Conservation (phyloP, 1,140 invertebrate species). For the Phortica variegata region DNA sequence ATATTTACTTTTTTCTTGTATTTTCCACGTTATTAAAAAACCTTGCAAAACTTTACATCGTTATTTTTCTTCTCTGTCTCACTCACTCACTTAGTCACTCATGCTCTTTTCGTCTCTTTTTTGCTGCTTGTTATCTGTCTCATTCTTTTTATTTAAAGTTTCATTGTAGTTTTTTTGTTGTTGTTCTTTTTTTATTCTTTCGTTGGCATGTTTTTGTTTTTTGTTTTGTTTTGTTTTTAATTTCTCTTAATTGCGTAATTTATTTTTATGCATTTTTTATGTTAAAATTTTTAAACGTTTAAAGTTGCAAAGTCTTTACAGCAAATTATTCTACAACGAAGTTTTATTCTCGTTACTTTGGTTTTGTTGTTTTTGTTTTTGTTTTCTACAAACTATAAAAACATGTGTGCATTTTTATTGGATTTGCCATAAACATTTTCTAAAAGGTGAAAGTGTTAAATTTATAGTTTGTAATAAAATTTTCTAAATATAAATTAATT, state of each 20-base stretch:
- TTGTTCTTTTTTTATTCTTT: slow-evolving; percentile 23
- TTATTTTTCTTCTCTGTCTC: slow-evolving; percentile 22
- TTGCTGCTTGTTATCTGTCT: neutral
- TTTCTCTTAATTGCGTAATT: slow-evolving; percentile 32
- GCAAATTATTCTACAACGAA: no score
- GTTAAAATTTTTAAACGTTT: slow-evolving; percentile 17
- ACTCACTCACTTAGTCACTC: slow-evolving; percentile 22
- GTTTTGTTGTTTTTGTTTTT: no score
- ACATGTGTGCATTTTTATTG: no score
- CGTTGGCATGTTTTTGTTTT: no score
- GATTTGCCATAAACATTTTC: no score
- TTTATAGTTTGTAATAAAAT: no score
- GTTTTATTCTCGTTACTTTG: no score
- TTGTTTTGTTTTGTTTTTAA: no score
- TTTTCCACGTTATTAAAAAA: slow-evolving; percentile 56
- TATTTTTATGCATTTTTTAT: slow-evolving; percentile 30
- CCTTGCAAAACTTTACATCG: slow-evolving; percentile 45
- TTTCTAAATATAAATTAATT: no score
- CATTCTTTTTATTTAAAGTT: no score
- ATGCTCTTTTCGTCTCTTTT: neutral
- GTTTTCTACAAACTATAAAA: no score
- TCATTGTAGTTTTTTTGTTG: neutral
- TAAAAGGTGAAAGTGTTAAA: no score
- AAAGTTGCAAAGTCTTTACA: slow-evolving; percentile 8
- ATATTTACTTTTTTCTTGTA: slow-evolving; percentile 56